Base-by-base conservation (phyloP, 2,888 invertebrate species). In the Heliconius erato region DNA sequence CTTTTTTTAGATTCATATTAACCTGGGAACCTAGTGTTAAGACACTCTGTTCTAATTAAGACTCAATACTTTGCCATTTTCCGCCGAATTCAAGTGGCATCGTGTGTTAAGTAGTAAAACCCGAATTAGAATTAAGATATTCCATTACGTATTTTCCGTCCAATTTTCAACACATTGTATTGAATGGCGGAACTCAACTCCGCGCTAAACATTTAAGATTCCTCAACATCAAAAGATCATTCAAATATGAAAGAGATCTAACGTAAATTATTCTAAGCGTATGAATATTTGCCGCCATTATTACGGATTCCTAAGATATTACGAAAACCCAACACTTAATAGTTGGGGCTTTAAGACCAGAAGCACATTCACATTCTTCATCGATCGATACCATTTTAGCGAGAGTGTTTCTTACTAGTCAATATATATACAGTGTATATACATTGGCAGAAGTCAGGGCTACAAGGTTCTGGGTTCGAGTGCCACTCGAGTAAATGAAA, bases 311-410 rank as follows among this genome's bases (percentile, higher is more conserved):
- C 67, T 68, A 11, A 44, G 65, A 78, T 78, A 78, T 68, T 78
- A 68, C 32, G 49, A 78, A 49, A 78, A 49, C 68, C 78, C 49
- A 78, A 78, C 78, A 49, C 68, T 78, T 44, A 78, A 78, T 78
- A 11, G 67, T 78, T 32, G 44, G 49, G 44, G 78, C 49, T 78
- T 49, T 49, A 78, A 78, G 65, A n/a, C 54, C 59, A 59, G 35
- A 35, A 63, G 63, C 63, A 78, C 26, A 78, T 78, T 44, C 67
- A 28, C 44, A 78, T 78, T 78, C 78, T 78, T 78, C 65, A 78
- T 78, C 78, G 78, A 78, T 68, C 49, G 78, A 78, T 63, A 63
- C 35, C 76, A 40, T 76, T 78, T 23, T 19, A 59, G 67, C 44
- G 32, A 65, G 67, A 32, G 28, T 76, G 26, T 14, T 40, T 32